Conservation (phyloP, 1,140 invertebrate genomes). For the Vanessa atalanta region DNA sequence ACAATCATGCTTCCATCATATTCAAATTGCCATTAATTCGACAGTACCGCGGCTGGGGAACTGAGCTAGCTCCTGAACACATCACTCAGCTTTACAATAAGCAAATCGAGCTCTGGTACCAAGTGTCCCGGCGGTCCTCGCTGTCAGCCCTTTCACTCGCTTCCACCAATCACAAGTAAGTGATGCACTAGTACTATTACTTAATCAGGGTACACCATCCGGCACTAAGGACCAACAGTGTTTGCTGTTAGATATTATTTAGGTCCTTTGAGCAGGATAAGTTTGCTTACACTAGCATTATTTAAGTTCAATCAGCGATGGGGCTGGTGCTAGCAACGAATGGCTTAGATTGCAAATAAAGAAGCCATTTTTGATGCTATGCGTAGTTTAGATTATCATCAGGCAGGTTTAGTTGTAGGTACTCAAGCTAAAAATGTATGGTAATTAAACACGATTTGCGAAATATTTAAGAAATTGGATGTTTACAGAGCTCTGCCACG, state of each 20-base stretch:
- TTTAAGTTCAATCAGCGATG: slow-evolving; percentile 57
- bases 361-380: slow-evolving; percentile 50
- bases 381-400: slow-evolving; percentile 62
- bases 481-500: slow-evolving; percentile 87
- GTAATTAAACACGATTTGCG: not conserved
- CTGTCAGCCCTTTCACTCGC: slow-evolving; percentile 93
- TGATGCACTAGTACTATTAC: slow-evolving; percentile 65
- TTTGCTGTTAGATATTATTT: slow-evolving; percentile 8
- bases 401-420: slow-evolving; percentile 44
- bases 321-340: slow-evolving; percentile 69
- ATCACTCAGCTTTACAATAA: slow-evolving; percentile 88
- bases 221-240: slow-evolving; percentile 51
- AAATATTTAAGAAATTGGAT: slow-evolving; percentile 1
- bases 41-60: slow-evolving; percentile 94
- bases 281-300: slow-evolving; percentile 52
- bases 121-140: slow-evolving; percentile 92
- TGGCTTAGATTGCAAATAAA: slow-evolving; percentile 61
- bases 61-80: slow-evolving; percentile 90
- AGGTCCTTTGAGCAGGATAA: slow-evolving; percentile 48
- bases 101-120: slow-evolving; percentile 92
- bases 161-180: slow-evolving; percentile 89
- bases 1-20: slow-evolving; percentile 69
- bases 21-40: slow-evolving; percentile 71
- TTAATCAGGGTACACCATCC: slow-evolving; percentile 37
- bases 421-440: slow-evolving; percentile 25